A percentile compares a stretch with the other conserved stretches of the same genome.
Conservation (phyloP, 2,888 invertebrate genomes). For the Drosophila macrospina region DNA sequence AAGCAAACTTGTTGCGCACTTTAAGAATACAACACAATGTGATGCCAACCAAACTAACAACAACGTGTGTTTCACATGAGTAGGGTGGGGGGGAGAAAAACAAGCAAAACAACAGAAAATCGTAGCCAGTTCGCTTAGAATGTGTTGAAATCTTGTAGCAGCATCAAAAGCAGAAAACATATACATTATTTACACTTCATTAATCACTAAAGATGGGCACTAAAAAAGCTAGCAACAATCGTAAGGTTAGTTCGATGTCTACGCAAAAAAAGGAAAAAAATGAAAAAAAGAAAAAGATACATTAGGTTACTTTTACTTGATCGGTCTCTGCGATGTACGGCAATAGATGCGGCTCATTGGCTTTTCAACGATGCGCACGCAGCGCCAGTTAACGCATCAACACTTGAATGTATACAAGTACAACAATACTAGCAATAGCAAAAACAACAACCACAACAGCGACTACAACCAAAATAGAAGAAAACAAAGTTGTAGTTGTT, state of each 20-base stretch:
- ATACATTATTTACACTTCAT: conserved; percentile 79
- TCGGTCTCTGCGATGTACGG: conserved; percentile 27
- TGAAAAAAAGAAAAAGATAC: conserved; percentile 37
- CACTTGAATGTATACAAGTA: conserved; percentile 66
- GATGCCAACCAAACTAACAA: conserved; percentile 23
- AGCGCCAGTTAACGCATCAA: conserved; percentile 80
- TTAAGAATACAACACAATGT: conserved; percentile 51
- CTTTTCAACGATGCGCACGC: conserved; percentile 79
- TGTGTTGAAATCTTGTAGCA: conserved; percentile 70
- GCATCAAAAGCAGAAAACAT: conserved; percentile 65
- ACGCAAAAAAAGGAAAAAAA: conserved; percentile 16
- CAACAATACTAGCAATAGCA: conserved; percentile 7
- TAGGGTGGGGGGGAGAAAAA: conserved; percentile 16
- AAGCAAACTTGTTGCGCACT: conserved; percentile 51
- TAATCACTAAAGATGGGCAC: conserved; percentile 72
- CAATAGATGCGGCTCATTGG: conserved; percentile 74
- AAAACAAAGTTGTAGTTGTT: conserved; percentile 46
- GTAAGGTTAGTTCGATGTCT: conserved; percentile 42
- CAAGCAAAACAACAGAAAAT: conserved; percentile 21
- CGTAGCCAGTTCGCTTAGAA: conserved; percentile 57
- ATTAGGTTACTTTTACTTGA: conserved; percentile 74
- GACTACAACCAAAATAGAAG: conserved; percentile 39
- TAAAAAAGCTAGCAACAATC: conserved; percentile 47
- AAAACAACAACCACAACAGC: conserved; percentile 21
- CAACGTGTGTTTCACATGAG: conserved; percentile 25